Conservation (phyloP, 2,888 invertebrate species). For the Cataglyphis albicans region DNA sequence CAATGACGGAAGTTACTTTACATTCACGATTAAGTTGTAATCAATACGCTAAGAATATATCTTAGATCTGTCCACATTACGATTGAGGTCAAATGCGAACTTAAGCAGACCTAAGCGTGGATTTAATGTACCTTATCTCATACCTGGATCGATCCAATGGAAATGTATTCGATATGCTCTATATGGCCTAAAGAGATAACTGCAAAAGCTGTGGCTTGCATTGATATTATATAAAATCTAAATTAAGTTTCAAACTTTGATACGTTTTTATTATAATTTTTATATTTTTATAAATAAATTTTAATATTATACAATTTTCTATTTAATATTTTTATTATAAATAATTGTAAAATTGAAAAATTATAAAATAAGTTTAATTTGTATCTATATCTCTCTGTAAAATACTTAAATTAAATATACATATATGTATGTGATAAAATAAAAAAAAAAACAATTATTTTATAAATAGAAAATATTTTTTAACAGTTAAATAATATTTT, state of each 20-base stretch:
- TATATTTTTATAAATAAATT: background rate
- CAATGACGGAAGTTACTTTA: background rate
- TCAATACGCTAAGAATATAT: background rate
- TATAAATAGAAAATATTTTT: background rate
- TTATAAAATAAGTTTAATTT: background rate
- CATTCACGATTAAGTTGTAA: background rate
- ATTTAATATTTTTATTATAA: background rate
- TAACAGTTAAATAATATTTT: background rate
- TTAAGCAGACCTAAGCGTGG: conserved; percentile 1
- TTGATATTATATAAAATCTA: conserved; percentile 4
- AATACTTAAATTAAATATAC: background rate
- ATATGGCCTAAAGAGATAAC: background rate
- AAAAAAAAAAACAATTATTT: background rate
- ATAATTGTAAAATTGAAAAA: background rate
- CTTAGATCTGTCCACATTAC: background rate
- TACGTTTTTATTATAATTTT: background rate
- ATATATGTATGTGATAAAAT: background rate
- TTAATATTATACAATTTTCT: background rate
- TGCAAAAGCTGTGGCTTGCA: background rate
- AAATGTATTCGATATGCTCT: conserved; percentile 16
- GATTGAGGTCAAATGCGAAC: conserved; percentile 4
- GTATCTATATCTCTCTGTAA: background rate
- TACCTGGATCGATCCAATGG: conserved; percentile 12
- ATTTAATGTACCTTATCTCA: conserved; percentile 16
- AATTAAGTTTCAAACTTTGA: background rate